phyloP scores from a whole-genome alignment of 1,140 invertebrate genomes.

The Lethrus apterus region DNA sequence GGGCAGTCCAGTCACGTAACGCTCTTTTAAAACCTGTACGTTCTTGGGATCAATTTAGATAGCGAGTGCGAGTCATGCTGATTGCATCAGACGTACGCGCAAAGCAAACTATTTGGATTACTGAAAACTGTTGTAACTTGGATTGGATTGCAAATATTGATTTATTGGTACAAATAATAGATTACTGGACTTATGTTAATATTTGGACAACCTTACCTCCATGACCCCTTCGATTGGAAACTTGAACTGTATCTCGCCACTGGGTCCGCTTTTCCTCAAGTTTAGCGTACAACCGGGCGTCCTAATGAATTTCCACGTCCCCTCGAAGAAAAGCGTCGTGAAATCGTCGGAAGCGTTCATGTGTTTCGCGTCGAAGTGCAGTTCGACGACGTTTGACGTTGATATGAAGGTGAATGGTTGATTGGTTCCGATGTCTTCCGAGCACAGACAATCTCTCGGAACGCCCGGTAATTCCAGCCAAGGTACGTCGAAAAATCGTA shows the following conservation, averaged over 20 bases:
- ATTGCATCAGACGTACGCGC: too few species aligned
- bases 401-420: slow-evolving; percentile 71
- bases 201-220: slow-evolving; percentile 57
- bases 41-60: too few species aligned
- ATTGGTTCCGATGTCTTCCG: slow-evolving; percentile 44
- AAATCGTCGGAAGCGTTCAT: slow-evolving; percentile 82
- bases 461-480: slow-evolving; percentile 59
- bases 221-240: slow-evolving; percentile 51
- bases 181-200: too few species aligned
- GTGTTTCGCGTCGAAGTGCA: slow-evolving; percentile 70
- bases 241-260: slow-evolving; percentile 63
- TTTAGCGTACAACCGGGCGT: slow-evolving; percentile 57
- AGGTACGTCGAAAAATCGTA: slow-evolving; percentile 62
- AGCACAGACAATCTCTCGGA: slow-evolving; percentile 65
- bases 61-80: too few species aligned
- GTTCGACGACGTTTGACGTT: slow-evolving; percentile 63
- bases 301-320: slow-evolving; percentile 72
- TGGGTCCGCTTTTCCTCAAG: slow-evolving; percentile 62
- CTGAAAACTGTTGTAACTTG: too few species aligned
- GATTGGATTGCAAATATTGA: too few species aligned
- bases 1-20: too few species aligned
- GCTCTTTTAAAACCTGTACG: too few species aligned
- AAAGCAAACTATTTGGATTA: too few species aligned
- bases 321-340: slow-evolving; percentile 75
- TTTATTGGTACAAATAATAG: too few species aligned